Conservation (phyloP, 1,140 invertebrate genomes). For the Listronotus bonariensis region DNA sequence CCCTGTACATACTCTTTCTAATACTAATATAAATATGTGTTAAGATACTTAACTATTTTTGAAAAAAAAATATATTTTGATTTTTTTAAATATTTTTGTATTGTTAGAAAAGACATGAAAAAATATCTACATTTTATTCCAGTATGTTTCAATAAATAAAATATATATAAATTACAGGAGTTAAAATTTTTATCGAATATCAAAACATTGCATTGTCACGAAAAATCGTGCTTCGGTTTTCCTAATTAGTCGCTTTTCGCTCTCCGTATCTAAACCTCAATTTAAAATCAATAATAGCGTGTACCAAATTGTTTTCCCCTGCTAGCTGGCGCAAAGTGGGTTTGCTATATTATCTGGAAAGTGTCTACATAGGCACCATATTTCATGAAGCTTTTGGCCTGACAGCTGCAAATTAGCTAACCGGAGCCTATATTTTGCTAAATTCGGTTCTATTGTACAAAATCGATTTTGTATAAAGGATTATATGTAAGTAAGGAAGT, state of each 20-base stretch:
- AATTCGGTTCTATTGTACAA: constrained; percentile 15
- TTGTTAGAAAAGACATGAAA: no score
- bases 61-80: no score
- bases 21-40: no score
- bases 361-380: constrained; percentile 37
- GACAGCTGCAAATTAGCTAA: constrained; percentile 37
- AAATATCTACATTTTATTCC: no score
- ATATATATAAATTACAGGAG: no score
- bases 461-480: constrained; percentile 17
- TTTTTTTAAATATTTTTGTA: no score
- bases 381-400: constrained; percentile 34
- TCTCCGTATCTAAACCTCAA: constrained; percentile 18
- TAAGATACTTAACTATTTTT: no score
- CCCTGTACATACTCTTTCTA: no score
- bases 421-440: constrained; percentile 33
- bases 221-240: constrained; percentile 18
- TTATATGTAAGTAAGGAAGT: constrained; percentile 4
- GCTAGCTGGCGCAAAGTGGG: constrained; percentile 22
- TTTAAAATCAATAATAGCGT: constrained; percentile 34
- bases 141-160: no score
- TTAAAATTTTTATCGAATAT: background rate
- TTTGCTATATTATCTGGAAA: constrained; percentile 34
- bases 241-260: constrained; percentile 19
- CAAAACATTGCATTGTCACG: constrained; percentile 14
- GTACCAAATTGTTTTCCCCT: constrained; percentile 32